phyloP scores from a whole-genome alignment of 2,113 vertebrate genomes.

The Salvelinus alpinus region DNA sequence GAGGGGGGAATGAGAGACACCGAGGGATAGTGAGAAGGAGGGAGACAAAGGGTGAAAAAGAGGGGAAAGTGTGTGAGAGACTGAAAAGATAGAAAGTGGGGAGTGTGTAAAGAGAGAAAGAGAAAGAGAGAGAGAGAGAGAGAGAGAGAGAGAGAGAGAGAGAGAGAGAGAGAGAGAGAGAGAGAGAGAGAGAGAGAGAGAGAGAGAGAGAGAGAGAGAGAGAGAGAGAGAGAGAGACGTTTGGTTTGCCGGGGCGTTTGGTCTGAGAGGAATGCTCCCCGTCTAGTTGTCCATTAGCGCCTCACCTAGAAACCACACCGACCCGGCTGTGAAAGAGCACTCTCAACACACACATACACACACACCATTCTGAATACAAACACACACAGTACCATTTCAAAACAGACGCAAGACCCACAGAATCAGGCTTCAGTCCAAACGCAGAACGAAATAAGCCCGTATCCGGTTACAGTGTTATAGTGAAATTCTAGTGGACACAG shows the following conservation, averaged over 20 bases:
- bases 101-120: constrained; percentile 22
- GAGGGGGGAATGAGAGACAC: constrained; percentile 20
- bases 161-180: constrained; percentile 18
- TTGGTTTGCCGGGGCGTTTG: constrained; percentile 51
- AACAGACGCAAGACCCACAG: constrained; percentile 13
- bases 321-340: constrained; percentile 48
- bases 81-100: constrained; percentile 22
- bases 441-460: not conserved
- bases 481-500: not conserved
- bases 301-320: constrained; percentile 59
- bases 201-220: constrained; percentile 30
- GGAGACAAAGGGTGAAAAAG: constrained; percentile 27
- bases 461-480: not conserved
- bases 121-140: constrained; percentile 16
- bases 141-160: constrained; percentile 30
- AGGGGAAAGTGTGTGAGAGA: not conserved
- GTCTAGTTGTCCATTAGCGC: constrained; percentile 70
- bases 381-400: not conserved
- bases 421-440: not conserved
- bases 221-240: constrained; percentile 33
- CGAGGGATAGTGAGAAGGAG: constrained; percentile 1
- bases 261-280: constrained; percentile 59
- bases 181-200: constrained; percentile 17
- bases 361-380: constrained; percentile 6
- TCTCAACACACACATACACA: constrained; percentile 43